These are phyloP conservation scores for Eucidaris tribuloides DNA, from an alignment of 35 echinoderm and acorn worm genomes.

Conservation along the genomic window DNA sequence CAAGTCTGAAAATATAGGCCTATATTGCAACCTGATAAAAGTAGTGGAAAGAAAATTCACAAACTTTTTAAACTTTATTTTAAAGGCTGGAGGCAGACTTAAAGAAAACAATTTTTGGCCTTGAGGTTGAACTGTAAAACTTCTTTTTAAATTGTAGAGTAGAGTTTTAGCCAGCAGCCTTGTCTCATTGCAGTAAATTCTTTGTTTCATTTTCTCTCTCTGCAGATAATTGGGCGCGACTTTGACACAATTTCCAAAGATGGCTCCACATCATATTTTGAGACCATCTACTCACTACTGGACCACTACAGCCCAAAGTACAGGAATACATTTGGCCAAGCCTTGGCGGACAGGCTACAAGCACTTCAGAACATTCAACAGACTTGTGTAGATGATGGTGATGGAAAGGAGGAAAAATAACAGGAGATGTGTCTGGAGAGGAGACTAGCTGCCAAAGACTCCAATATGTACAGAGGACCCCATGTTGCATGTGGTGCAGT, in stretches of 20 bases:
- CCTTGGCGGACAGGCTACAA: slow-evolving; percentile 65
- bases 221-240: slow-evolving; percentile 73
- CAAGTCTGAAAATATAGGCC: too few species aligned
- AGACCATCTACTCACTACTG: slow-evolving; percentile 93
- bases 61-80: too few species aligned
- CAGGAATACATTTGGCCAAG: slow-evolving; percentile 81
- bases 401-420: neutral
- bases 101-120: too few species aligned
- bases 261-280: slow-evolving; percentile 56
- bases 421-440: neutral
- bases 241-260: slow-evolving; percentile 58
- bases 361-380: slow-evolving; percentile 49
- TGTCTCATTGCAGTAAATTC: too few species aligned
- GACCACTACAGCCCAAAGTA: slow-evolving; percentile 92
- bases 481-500: neutral
- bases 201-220: too few species aligned
- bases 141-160: too few species aligned
- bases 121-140: too few species aligned
- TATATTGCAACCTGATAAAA: too few species aligned
- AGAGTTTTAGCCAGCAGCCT: too few species aligned
- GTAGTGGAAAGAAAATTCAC: too few species aligned
- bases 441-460: neutral
- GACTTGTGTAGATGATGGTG: neutral
- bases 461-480: neutral
- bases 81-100: too few species aligned